These are phyloP conservation scores for Drosophila emarginata DNA, from an alignment of 2,888 invertebrate species.

Conservation along the genomic window DNA sequence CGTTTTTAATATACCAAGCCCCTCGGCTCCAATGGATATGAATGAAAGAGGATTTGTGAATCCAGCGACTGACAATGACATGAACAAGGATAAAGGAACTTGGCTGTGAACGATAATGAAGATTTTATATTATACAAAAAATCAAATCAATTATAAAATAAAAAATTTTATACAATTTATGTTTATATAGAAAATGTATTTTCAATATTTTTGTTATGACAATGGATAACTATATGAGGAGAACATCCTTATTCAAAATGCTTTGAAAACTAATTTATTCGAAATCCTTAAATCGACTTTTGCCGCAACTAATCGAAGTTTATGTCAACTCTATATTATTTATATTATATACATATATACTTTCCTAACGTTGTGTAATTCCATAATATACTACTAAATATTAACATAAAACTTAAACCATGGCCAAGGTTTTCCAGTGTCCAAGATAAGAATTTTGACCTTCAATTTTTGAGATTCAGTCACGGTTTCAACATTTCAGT, in stretches of 20 bases:
- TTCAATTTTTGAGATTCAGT: neutral
- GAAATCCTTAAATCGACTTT: too few relatives aligned
- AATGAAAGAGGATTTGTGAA: slow-evolving; percentile 30
- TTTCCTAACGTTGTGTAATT: neutral
- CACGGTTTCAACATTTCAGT: neutral
- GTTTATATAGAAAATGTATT: neutral
- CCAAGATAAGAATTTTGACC: slow-evolving; percentile 31
- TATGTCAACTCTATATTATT: neutral
- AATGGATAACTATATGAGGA: neutral
- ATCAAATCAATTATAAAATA: neutral
- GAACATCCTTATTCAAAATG: neutral
- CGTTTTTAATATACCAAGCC: slow-evolving; percentile 68
- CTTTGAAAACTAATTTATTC: neutral
- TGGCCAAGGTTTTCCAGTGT: slow-evolving; percentile 50
- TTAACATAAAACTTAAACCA: slow-evolving; percentile 24
- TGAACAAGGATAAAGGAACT: slow-evolving; percentile 52
- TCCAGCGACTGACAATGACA: slow-evolving; percentile 34
- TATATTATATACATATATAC: neutral
- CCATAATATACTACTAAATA: slow-evolving; percentile 4
- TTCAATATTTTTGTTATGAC: too few relatives aligned
- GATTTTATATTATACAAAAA: neutral
- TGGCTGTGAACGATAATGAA: slow-evolving; percentile 47
- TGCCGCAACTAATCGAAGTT: neutral
- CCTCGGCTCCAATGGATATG: slow-evolving; percentile 42
- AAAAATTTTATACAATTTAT: neutral